Conservation (phyloP, 2,797 vertebrate genomes). For the Gallinago solitaria region DNA sequence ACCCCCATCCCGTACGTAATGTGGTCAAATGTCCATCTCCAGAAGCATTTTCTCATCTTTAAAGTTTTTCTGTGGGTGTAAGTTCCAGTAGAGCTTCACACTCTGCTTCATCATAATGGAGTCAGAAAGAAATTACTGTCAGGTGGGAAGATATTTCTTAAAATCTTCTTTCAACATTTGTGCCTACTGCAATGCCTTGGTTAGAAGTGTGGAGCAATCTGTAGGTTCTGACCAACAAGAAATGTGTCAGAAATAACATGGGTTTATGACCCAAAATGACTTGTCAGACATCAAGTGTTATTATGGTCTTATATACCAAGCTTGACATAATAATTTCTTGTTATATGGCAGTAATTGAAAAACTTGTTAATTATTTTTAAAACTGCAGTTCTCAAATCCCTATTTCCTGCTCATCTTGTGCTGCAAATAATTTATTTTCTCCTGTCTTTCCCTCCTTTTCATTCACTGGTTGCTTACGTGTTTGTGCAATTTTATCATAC, state of each 20-base stretch:
- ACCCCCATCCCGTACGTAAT: neutral
- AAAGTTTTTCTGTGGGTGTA: constrained; percentile 62
- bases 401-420: neutral
- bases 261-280: neutral
- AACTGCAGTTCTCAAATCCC: neutral
- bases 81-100: constrained; percentile 25
- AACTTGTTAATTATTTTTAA: neutral
- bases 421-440: constrained; percentile 6
- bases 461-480: neutral
- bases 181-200: neutral
- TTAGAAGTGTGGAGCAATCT: constrained; percentile 20
- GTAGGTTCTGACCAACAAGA: neutral
- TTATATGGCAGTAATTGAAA: neutral
- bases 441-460: neutral
- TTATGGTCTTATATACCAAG: neutral
- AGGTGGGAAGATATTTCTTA: constrained; percentile 58
- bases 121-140: constrained; percentile 61
- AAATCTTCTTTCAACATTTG: constrained; percentile 46
- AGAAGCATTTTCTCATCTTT: constrained; percentile 63
- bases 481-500: neutral
- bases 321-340: neutral
- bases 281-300: neutral
- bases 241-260: neutral
- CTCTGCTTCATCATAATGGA: constrained; percentile 58
- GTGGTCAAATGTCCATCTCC: constrained; percentile 63